Evolutionary conservation across 92 coral and sea anemone species (phyloP), one percentile per base, ranked within the genome.

Genomic region (Epizoanthus ramosus): DNA sequence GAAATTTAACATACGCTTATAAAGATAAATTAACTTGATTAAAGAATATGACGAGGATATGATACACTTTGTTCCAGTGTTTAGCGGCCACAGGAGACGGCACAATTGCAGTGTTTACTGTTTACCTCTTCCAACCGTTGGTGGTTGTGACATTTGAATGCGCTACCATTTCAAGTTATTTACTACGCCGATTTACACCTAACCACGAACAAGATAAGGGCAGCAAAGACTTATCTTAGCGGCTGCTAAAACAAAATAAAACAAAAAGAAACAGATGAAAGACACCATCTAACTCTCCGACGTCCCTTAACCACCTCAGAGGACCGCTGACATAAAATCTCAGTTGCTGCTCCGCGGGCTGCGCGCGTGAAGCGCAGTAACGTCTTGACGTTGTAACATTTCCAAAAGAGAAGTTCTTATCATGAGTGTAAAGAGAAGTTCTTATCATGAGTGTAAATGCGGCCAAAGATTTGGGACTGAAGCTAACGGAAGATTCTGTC

Each of bases 141-240:
- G 28, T 39, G 71, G 71, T 77, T 61, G 71, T 22, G 59, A 59
- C 14, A 50, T 61, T 77, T 61, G 82, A 77, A 77, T 77, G 19
- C 82, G 82, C 82, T 77, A 77, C 19, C 71, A 14, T 50, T 7
- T 60, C 71, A 12, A 22, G 21, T 43, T 61, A 77, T 61, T 43
- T 77, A 77, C 57, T 39, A 61, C 60, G 17, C 52, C 22, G 5
- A 41, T 22, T 37, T 61, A 19, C 57, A 35, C 28, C 72, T 50
- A 24, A 4, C 47, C 15, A 19, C 63, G 25, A 39, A 21, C 47
- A 33, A 24, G 18, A 56, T 19, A 13, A 17, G 17, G 22, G 56
- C 14, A n/a, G n/a, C 15, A 76, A 23, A 77, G 47, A 0, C 5
- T 19, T 61, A 8, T 3, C 7, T 39, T 41, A 16, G 24, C 10